Evolutionary conservation across 2,797 vertebrate genomes (phyloP).

Genomic region (Enteromius radiatus): DNA sequence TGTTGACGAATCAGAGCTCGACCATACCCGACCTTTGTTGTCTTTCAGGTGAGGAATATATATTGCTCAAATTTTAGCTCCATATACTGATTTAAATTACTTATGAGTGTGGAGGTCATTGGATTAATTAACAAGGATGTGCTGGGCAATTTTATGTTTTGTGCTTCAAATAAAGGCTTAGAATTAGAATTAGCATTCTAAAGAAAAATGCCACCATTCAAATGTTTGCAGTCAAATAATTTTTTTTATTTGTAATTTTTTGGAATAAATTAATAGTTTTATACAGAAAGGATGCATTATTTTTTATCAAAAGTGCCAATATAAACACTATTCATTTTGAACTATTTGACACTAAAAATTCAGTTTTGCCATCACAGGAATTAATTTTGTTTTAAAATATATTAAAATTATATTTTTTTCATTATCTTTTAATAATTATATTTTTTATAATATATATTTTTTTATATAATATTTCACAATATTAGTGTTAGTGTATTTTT

Average conservation of each 20-base stretch:
- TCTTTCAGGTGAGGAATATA: slow-evolving; percentile 85
- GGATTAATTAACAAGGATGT: background rate
- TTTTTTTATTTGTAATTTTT: background rate
- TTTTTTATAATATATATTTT: no score
- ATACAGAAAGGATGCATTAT: background rate
- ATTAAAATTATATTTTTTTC: no score
- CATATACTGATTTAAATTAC: background rate
- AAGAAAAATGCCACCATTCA: background rate
- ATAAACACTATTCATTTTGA: background rate
- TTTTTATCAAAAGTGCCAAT: background rate
- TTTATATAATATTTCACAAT: no score
- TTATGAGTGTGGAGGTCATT: background rate
- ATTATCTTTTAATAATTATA: no score
- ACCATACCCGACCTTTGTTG: slow-evolving; percentile 87
- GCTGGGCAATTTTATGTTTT: background rate
- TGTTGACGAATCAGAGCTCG: slow-evolving; percentile 90
- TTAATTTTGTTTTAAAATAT: no score
- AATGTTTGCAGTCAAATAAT: background rate
- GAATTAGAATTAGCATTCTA: background rate
- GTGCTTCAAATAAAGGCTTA: background rate
- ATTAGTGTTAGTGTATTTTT: no score
- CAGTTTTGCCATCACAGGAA: no score
- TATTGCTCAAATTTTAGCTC: background rate
- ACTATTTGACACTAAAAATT: no score
- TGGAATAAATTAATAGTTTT: background rate